Evolutionary conservation across 1,140 invertebrate species (phyloP), one percentile per base, ranked within the genome.

Genomic region (Heliconius melpomene): DNA sequence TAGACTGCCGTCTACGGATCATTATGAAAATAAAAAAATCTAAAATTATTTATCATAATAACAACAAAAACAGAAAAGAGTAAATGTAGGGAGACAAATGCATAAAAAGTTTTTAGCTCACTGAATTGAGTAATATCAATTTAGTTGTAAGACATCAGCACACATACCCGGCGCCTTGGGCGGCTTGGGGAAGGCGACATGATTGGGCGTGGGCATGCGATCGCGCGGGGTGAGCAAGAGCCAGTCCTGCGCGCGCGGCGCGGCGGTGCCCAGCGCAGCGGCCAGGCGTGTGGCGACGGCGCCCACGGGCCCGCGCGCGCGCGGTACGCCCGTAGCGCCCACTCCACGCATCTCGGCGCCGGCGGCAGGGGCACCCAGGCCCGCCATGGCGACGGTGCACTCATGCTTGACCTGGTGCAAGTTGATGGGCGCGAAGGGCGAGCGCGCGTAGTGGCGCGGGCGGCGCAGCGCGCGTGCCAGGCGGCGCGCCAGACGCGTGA

Each of bases 371-470:
- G 54, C 81, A 50, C 95, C 95, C 89, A 96, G 96, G 3, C 96
- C 96, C 72, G 93, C 94, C 91, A 96, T 95, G 87, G 95, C 95
- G 84, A 95, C 89, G 83, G 96, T 95, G 94, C 97, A 97, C 95
- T 98, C 97, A 92, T 97, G 96, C 90, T 98, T 98, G 85, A 98
- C 97, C 79, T 97, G 95, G 85, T 97, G 95, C 81, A 97, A 96
- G 94, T 98, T 98, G 87, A 98, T 97, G 60, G 97, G 96, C 91
- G 96, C 96, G 91, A 98, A 98, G 40, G 98, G 98, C 83, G 97
- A 97, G 82, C 98, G 95, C 66, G 98, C 98, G 50, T 97, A 97
- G 94, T 98, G 98, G 52, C 97, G 94, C 11, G 98, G 97, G 82
- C 97, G 96, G 81, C 99, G 96, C 83, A 98, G 96, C 80, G 97